Conservation (phyloP, 2,888 invertebrate genomes). For the Eulithis prunata region DNA sequence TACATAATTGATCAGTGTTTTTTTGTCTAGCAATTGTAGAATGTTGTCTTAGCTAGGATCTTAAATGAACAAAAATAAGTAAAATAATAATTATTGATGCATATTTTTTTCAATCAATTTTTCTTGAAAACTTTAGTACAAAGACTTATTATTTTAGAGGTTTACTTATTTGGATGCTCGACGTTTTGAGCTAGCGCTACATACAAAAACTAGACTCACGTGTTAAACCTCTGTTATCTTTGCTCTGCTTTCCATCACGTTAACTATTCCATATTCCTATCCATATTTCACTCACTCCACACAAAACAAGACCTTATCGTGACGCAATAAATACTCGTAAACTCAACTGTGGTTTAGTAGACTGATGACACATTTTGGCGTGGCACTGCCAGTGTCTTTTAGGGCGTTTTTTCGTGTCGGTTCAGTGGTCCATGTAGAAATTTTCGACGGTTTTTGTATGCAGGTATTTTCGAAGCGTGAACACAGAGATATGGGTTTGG, state of each 20-base stretch:
- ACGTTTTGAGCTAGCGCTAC: background rate
- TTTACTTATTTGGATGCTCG: too few species aligned
- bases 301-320: slow-evolving; percentile 27
- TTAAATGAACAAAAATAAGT: too few species aligned
- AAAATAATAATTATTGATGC: too few species aligned
- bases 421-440: slow-evolving; percentile 46
- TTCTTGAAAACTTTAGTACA: too few species aligned
- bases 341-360: slow-evolving; percentile 18
- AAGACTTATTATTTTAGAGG: too few species aligned
- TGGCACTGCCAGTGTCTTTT: slow-evolving; percentile 37
- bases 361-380: slow-evolving; percentile 37
- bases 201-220: slow-evolving; percentile 11
- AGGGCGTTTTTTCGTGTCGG: slow-evolving; percentile 51
- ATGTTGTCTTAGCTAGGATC: too few species aligned
- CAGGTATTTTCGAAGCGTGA: slow-evolving; percentile 44
- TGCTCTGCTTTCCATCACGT: slow-evolving; percentile 33
- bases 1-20: too few species aligned
- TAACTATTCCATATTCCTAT: slow-evolving; percentile 29
- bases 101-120: too few species aligned
- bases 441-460: slow-evolving; percentile 46
- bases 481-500: slow-evolving; percentile 39
- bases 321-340: slow-evolving; percentile 30
- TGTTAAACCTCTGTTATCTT: slow-evolving; percentile 34
- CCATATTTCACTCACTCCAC: slow-evolving; percentile 16
- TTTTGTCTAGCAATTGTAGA: too few species aligned